These are phyloP conservation scores for Dinoponera quadriceps DNA, from an alignment of 1,140 invertebrate genomes.

Conservation along the genomic window DNA sequence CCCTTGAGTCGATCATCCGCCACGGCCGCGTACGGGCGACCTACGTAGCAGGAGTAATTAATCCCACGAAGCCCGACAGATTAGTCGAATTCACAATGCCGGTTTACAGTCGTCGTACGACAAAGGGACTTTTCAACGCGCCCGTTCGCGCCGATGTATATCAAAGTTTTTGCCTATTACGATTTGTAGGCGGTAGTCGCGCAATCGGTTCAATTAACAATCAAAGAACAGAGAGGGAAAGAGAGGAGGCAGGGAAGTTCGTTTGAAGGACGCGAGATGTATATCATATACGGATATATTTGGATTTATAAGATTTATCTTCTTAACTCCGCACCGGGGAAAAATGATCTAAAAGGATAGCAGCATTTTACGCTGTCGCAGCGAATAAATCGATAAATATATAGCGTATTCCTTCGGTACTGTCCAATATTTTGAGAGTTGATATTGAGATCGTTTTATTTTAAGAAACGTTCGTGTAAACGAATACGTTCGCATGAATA, in stretches of 20 bases:
- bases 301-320: too few relatives aligned
- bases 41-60: slow-evolving; percentile 77
- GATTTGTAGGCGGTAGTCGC: not conserved
- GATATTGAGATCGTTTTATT: too few relatives aligned
- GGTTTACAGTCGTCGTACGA: slow-evolving; percentile 44
- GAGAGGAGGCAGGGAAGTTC: not conserved
- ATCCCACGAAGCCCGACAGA: slow-evolving; percentile 61
- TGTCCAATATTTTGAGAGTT: too few relatives aligned
- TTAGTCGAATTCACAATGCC: slow-evolving; percentile 37
- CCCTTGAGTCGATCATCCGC: slow-evolving; percentile 73
- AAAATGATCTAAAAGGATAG: too few relatives aligned
- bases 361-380: too few relatives aligned
- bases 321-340: too few relatives aligned
- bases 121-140: slow-evolving; percentile 29
- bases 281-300: too few relatives aligned
- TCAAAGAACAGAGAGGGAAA: not conserved
- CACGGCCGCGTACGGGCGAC: slow-evolving; percentile 61
- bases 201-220: slow-evolving; percentile 26
- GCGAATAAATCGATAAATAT: too few relatives aligned
- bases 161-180: slow-evolving; percentile 9
- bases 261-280: too few relatives aligned
- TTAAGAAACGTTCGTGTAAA: too few relatives aligned
- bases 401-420: too few relatives aligned
- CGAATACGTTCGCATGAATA: too few relatives aligned
- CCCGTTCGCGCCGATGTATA: not conserved